Evolutionary conservation across 2,113 vertebrate genomes (phyloP), one percentile per base, ranked within the genome.

Genomic region (Ictidomys tridecemlineatus): DNA sequence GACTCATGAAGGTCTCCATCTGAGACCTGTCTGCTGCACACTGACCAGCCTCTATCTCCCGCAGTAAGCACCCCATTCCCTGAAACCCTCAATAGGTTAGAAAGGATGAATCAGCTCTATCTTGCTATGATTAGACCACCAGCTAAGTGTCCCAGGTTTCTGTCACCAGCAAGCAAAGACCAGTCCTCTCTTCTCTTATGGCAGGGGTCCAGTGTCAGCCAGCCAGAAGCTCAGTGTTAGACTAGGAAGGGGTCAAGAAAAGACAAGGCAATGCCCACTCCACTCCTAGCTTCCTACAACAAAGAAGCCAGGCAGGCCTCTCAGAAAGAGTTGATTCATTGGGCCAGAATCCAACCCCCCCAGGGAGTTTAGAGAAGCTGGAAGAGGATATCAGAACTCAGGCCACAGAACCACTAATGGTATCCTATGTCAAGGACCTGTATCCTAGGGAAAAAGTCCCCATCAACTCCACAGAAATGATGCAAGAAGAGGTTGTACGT

Each of bases 21-120:
- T 20, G 67, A 92, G 65, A 80, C 39, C 34, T 24, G 13, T 70
- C 76, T 79, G 18, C 63, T 28, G 22, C 65, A 56, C 67, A 32
- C 9, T 56, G 69, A 53, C 42, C 32, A 20, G 34, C 42, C 53
- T 92, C 90, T 56, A 58, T 48, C 13, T 37, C 56, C 45, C 10
- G 22, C 10, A 20, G 32, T 13, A 45, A 67, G 37, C 26, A 51
- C 39, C 56, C 61, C 13, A 63, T 48, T 70, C 30, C 76, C 51
- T 0, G 1, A 89, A 93, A 93, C 89, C 30, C 51, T 73, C 74
- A 65, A 48, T 69, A 65, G 72, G 82, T 96, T 69, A 69, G 74
- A 72, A 95, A 88, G 48, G 78, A 69, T 84, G 76, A 91, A 65
- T 89, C 69, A 92, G 56, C 69, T 51, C 96, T 45, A 3, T 89